A percentile compares a stretch with the other conserved stretches of the same genome.
These are phyloP conservation scores for Galerucella nymphaeae DNA, from an alignment of 2,888 invertebrate species.

Conservation along the genomic window DNA sequence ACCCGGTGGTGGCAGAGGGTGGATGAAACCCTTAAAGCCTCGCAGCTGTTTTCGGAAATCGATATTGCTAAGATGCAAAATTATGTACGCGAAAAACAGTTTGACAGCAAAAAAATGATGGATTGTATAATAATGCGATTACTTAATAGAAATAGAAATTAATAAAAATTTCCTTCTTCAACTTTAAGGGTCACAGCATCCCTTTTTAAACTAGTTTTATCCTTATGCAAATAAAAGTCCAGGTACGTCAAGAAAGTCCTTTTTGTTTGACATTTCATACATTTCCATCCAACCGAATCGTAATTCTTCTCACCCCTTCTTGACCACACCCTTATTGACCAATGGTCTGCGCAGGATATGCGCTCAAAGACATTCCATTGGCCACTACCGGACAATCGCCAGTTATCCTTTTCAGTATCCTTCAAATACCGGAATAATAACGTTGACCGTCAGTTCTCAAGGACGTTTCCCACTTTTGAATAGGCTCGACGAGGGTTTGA, in stretches of 20 bases:
- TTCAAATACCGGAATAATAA: conserved; percentile 10
- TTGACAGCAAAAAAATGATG: conserved; percentile 10
- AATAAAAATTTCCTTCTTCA: background rate
- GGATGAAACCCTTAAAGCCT: conserved; percentile 47
- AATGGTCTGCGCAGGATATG: conserved; percentile 57
- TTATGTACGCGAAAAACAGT: conserved; percentile 15
- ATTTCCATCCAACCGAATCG: conserved; percentile 55
- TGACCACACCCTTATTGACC: conserved; percentile 64
- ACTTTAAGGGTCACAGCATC: no score
- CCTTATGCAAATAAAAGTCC: background rate
- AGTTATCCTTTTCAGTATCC: conserved; percentile 30
- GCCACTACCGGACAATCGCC: conserved; percentile 49
- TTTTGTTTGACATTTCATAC: conserved; percentile 30
- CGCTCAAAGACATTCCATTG: conserved; percentile 48
- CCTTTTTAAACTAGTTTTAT: no score
- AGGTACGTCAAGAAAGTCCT: conserved; percentile 10
- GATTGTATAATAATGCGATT: background rate
- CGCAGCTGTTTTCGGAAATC: conserved; percentile 54
- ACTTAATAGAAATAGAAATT: background rate
- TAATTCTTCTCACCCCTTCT: conserved; percentile 54
- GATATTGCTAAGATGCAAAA: conserved; percentile 45
- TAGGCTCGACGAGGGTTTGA: background rate
- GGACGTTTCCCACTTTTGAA: background rate
- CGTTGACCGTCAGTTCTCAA: conserved; percentile 2
- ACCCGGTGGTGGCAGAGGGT: conserved; percentile 60